Evolutionary conservation across 2,888 invertebrate genomes (phyloP).

Genomic region (Anthophora plumipes): DNA sequence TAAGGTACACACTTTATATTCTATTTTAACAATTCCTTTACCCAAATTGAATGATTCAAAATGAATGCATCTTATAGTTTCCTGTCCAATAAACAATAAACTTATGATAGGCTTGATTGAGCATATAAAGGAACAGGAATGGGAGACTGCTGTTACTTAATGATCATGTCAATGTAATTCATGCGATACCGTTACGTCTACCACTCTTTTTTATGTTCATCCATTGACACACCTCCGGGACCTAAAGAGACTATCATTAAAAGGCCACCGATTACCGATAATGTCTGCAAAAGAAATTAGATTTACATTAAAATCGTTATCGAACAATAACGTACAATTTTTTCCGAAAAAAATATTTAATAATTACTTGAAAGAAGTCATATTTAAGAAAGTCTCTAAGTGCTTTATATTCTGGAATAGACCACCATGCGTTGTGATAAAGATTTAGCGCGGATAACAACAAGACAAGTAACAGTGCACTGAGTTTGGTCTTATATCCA

Average conservation of each 20-base stretch:
- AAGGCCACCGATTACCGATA: constrained; percentile 99
- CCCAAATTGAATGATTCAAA: constrained; percentile 59
- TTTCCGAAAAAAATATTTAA: neutral
- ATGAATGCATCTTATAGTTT: constrained; percentile 40
- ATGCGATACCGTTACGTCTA: constrained; percentile 83
- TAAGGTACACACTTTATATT: constrained; percentile 44
- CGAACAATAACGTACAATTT: neutral
- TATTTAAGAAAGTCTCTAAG: constrained; percentile 99
- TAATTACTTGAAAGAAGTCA: constrained; percentile 98
- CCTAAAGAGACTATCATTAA: constrained; percentile 99
- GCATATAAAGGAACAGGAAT: constrained; percentile 67
- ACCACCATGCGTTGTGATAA: constrained; percentile 99
- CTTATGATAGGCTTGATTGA: constrained; percentile 58
- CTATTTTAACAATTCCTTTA: constrained; percentile 56
- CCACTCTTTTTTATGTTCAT: constrained; percentile 99
- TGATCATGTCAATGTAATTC: constrained; percentile 63
- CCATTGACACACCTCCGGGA: constrained; percentile 99
- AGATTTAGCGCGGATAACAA: constrained; percentile 96
- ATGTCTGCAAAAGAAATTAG: constrained; percentile 91
- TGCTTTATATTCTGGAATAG: constrained; percentile 96
- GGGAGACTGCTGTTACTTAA: constrained; percentile 67
- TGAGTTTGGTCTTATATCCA: constrained; percentile 99
- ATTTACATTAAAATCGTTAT: constrained; percentile 40
- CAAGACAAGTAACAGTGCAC: constrained; percentile 96
- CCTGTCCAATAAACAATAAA: constrained; percentile 45